Base-by-base conservation (phyloP, 2,113 vertebrate genomes). In the Corynorhinus townsendii region DNA sequence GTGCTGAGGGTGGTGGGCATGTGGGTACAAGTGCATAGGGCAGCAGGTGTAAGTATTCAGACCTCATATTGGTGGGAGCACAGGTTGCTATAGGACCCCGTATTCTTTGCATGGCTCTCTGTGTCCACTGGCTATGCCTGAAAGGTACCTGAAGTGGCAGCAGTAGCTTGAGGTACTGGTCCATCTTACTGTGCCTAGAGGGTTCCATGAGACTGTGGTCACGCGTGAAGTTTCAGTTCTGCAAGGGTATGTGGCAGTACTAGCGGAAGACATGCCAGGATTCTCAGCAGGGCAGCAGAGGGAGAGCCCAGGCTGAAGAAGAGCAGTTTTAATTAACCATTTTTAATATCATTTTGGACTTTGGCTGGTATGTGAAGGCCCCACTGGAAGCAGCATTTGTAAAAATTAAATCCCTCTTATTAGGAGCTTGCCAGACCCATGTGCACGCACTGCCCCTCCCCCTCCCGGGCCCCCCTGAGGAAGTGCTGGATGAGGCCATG, bases 401-500 rank as follows among this genome's bases (percentile, higher is more conserved):
- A 97, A 97, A 98, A 98, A 97, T 97, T 96, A 98, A 98, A 98
- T 97, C 95, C 86, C 91, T 98, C 97, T 98, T 98, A 98, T 98
- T 98, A 98, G 98, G 59, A 12, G 95, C 72, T 11, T 97, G 96
- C 97, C 97, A 95, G 96, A 96, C 97, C 95, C 90, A 87, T 77
- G 97, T 97, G 95, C 96, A 97, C 80, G n/a, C 9, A 28, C 87
- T 4, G 26, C 83, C 86, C 93, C 43, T 59, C 45, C 24, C 86
- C 28, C 2, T 0, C 4, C 15, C 9, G 14, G 79, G 59, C 40
- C 96, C 97, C 94, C 97, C 96, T 95, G 97, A 98, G 98, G 98
- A 98, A 97, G 96, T 98, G 98, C 98, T 97, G 98, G 98, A 98
- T 98, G 98, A 97, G 98, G 96, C 97, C 94, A 92, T 98, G 98